Evolutionary conservation across 2,797 vertebrate species (phyloP).

Genomic region (Acrossocheilus wenchowensis): DNA sequence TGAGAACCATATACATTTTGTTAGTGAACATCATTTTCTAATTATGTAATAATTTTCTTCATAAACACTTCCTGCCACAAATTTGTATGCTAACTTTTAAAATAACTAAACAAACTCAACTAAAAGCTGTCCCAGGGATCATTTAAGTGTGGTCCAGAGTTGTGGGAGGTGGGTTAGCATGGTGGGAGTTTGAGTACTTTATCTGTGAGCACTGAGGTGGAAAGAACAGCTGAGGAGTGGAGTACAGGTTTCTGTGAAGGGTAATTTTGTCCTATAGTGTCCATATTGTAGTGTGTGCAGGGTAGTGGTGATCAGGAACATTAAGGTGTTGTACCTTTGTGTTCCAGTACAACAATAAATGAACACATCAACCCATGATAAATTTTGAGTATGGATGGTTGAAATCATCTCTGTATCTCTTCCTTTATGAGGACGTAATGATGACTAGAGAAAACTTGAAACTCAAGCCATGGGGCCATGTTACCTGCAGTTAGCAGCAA

Average conservation of each 20-base stretch:
- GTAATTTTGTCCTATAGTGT: not conserved
- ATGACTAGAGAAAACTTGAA: conserved; percentile 19
- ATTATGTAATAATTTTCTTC: too few relatives aligned
- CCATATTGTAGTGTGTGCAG: not conserved
- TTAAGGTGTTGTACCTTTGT: not conserved
- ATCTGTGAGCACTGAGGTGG: conserved; percentile 13
- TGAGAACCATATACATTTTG: not conserved
- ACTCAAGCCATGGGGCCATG: not conserved
- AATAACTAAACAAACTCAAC: not conserved
- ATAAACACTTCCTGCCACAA: not conserved
- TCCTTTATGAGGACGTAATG: not conserved
- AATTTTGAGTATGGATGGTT: not conserved
- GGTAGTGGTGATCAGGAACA: not conserved
- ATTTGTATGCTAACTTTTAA: not conserved
- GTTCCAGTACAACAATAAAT: not conserved
- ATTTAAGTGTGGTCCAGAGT: conserved; percentile 23
- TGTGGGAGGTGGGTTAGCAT: conserved; percentile 23
- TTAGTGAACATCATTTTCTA: too few relatives aligned
- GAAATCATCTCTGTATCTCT: not conserved
- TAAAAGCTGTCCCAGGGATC: not conserved
- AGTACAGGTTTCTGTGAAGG: not conserved
- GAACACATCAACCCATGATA: not conserved
- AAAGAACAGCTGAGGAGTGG: conserved; percentile 4
- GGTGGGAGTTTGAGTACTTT: conserved; percentile 8
- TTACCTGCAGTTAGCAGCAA: conserved; percentile 26